Base-by-base conservation (phyloP, 2,888 invertebrate genomes). In the Helobdella robusta region DNA sequence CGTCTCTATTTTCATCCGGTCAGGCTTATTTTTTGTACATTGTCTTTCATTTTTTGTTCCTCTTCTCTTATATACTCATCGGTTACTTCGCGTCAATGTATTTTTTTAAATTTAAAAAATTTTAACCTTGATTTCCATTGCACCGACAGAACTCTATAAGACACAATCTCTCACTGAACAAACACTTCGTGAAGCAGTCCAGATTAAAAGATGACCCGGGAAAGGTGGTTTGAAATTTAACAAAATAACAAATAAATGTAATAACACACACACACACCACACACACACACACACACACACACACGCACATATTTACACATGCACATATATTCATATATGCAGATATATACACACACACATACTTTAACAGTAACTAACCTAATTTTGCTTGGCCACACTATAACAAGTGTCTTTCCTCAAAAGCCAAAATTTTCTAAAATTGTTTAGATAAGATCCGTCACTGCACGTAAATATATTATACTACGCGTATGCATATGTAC, bases 141-240 rank as follows among this genome's bases (percentile, higher is more conserved):
- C 50, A 8, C 23, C 20, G 83, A 4, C 82, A 86, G 86, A 86
- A 86, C 77, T 86, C 86, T 56, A 86, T 86, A 74, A 80, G 86
- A 66, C 86, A 86, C 76, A 86, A 86, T 75, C 77, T 86, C 72
- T 86, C 86, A 0, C 79, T 86, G 71, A 86, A 86, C 80, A 86
- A 86, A 76, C 86, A 86, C 78, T 86, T 86, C 80, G 84, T 84
- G 78, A 86, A 86, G 77, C 85, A 86, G 70, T 85, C 86, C 11
- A 82, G 86, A 69, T 84, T 85, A 67, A 86, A 86, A 77, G 86
- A 86, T 74, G 86, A 86, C 76, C 86, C 86, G 0, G 86, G 86
- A 73, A 86, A 86, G 77, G 86, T 80, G 25, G 63, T 62, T 11
- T 28, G 1, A n/a, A 11, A 32, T 36, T 28, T 5, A 58, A 6